These are phyloP conservation scores for Stegophylla sp. DNA, from an alignment of 2,888 invertebrate genomes.

Conservation along the genomic window DNA sequence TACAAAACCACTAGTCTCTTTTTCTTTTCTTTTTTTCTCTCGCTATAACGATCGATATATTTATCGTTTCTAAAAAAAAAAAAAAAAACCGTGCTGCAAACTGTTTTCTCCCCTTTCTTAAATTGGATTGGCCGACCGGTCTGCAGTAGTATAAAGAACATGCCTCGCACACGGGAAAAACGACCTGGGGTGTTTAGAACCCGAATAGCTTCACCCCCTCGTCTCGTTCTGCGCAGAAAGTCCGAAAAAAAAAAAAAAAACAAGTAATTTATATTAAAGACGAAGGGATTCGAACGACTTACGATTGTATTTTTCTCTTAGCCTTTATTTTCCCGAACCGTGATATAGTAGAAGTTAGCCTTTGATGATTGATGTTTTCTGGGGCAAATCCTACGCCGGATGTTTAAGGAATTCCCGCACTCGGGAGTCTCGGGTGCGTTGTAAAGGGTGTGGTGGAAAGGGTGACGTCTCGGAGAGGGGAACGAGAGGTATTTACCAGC, in stretches of 20 bases:
- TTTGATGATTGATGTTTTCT: slow-evolving; percentile 58
- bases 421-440: slow-evolving; percentile 37
- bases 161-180: slow-evolving; percentile 1
- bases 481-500: slow-evolving; percentile 38
- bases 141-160: slow-evolving; percentile 40
- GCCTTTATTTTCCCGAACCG: slow-evolving; percentile 45
- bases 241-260: slow-evolving; percentile 34
- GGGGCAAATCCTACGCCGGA: slow-evolving; percentile 52
- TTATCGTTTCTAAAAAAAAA: slow-evolving; percentile 34
- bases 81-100: slow-evolving; percentile 40
- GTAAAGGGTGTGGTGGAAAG: no score
- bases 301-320: slow-evolving; percentile 55
- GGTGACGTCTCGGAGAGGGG: background rate
- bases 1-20: background rate
- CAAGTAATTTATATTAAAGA: slow-evolving; percentile 58
- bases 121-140: slow-evolving; percentile 53
- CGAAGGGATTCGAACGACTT: slow-evolving; percentile 59
- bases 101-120: slow-evolving; percentile 41
- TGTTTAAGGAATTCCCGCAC: slow-evolving; percentile 44
- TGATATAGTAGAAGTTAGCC: slow-evolving; percentile 54
- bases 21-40: background rate
- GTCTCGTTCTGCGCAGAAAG: slow-evolving; percentile 18
- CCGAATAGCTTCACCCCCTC: slow-evolving; percentile 25
- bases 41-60: slow-evolving; percentile 19
- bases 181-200: slow-evolving; percentile 44